Base-by-base conservation (phyloP, 2,888 invertebrate species). In the Sturmia bella region DNA sequence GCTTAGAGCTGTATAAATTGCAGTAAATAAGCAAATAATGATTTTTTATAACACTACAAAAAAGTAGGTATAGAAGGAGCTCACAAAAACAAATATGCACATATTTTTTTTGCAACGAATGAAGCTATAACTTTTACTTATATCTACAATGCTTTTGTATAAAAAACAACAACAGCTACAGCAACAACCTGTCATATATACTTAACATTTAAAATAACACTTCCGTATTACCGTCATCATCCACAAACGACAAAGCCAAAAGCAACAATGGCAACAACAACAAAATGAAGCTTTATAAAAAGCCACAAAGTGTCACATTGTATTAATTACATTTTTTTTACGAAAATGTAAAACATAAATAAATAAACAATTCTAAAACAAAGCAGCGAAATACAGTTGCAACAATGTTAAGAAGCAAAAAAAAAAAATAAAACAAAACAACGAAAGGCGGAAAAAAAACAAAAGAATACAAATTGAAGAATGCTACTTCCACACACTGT, bases 291-390 rank as follows among this genome's bases (percentile, higher is more conserved):
- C 77, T 37, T 43, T 19, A 52, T 27, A 63, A 68, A 69, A 75
- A 63, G 61, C 83, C 83, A 80, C 83, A 83, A 83, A 80, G 73
- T 80, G 80, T 80, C 83, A 83, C 78, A 78, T 80, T 83, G 83
- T 80, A 72, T 83, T 83, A 83, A 80, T 83, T 78, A 80, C 74
- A 72, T 82, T 78, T 82, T 70, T 37, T 61, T 66, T 15, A 7
- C 1, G 9, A 32, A 32, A 32, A 32, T 12, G 50, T 15, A 50
- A 27, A 64, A 4, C 4, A 54, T 27, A 27, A 32, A 41, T 21
- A 64, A n/a, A 32, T 56, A 72, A 78, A 69, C 50, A 48, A 70
- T 52, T 52, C 19, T 41, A 54, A 74, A 66, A 48, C 45, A 70
- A 48, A 70, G 64, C 57, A 79, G 56, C 43, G 66, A 50, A 75